Evolutionary conservation across 30 jellyfish, hydroid and myxozoan species (phyloP), one percentile per base, ranked within the genome.

Genomic region (Cassiopea andromeda): DNA sequence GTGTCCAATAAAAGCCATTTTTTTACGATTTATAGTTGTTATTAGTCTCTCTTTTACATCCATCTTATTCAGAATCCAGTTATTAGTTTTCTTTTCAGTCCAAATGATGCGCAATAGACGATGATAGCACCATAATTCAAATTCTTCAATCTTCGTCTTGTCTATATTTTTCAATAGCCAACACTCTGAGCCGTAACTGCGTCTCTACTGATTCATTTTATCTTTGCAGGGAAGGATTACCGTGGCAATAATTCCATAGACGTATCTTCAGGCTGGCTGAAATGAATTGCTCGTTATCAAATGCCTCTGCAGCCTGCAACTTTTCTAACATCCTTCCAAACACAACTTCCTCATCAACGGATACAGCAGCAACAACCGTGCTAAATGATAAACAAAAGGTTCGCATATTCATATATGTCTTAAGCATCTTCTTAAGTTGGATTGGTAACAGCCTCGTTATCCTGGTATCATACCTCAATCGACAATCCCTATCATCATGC

Each of bases 401-500:
- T 1, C 92, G 92, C 59, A 86, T 92, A 2, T 80, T 89, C 4
- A 77, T 92, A 27, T 92, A 92, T 82, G 77, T 82, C 44, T 57
- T 92, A 68, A 76, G 97, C 82, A 75, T 92, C 14, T 80, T 92
- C 12, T 67, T 92, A 66, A 78, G 94, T 44, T 81, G 92, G 93
- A 17, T 79, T 44, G 97, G 97, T 38, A 92, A 92, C 85, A 75
- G 91, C 70, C 88, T 92, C 81, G 95, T 86, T 64, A 73, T 92
- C 86, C 48, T 82, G 27, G 90, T 92, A 4, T 78, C 94, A 59
- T 46, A 84, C 7, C 2, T 78, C 70, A 82, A 92, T 50, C 91
- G 95, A 60, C 92, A 69, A 2, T 75, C 91, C 12, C 16, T 85
- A 13, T 87, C 93, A 81, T 84, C 94, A 1, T 92, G 97, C 50